Base-by-base conservation (phyloP, 1,140 invertebrate genomes). In the Eueides isabella region DNA sequence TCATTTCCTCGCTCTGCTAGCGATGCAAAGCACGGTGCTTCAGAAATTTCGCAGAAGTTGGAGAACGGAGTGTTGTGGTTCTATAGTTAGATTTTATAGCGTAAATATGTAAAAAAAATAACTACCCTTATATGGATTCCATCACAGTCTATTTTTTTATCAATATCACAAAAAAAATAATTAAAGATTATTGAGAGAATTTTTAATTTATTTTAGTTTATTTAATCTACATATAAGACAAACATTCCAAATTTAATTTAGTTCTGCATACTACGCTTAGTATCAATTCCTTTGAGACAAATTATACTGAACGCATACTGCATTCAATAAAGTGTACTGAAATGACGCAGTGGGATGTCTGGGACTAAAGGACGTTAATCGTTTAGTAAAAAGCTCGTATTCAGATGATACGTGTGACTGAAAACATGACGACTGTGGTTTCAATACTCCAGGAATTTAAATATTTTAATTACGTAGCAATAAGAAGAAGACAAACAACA, bases 201-300 rank as follows among this genome's bases (percentile, higher is more conserved):
- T n/a, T n/a, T n/a, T n/a, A n/a, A n/a, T n/a, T n/a, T n/a, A n/a
- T n/a, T n/a, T n/a, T n/a, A n/a, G n/a, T n/a, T n/a, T n/a, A n/a
- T n/a, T n/a, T n/a, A n/a, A n/a, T n/a, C n/a, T n/a, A 35, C 33
- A 35, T 35, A 35, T 3, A 35, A 19, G 19, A 55, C 9, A 55
- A 11, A 55, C 3, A 11, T 55, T 26, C 48, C 9, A 44, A n/a
- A 44, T 44, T n/a, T n/a, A 2, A 44, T 23, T 23, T 23, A 7
- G 4, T 23, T 2, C n/a, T 11, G 26, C 2, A 26, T 11, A 55
- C 9, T 1, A 55, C 23, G 19, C 9, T 23, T 55, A 23, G 9
- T 55, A 55, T 26, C n/a, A 55, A 23, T 11, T 55, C 23, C 48
- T 26, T 23, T 55, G 48, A 55, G 48, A 55, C 48, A 55, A 55